These are phyloP conservation scores for Cynaeus angustus DNA, from an alignment of 2,888 invertebrate genomes.

Conservation along the genomic window DNA sequence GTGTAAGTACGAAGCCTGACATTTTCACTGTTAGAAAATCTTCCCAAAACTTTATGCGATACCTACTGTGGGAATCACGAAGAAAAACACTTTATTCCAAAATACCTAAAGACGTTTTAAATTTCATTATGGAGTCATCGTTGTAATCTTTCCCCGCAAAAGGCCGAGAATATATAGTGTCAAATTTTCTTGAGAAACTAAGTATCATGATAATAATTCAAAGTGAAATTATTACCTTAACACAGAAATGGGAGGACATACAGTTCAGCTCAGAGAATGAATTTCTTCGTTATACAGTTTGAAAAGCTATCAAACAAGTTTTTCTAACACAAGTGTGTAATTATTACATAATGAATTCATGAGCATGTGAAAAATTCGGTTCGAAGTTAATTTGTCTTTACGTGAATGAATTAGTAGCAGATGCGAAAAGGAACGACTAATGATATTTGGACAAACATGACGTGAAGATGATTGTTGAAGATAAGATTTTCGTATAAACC, in stretches of 20 bases:
- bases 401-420: conserved; percentile 10
- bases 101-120: too few relatives aligned
- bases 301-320: conserved; percentile 16
- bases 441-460: conserved; percentile 32
- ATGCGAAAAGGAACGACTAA: conserved; percentile 1
- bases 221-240: background rate
- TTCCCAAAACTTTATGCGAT: too few relatives aligned
- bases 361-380: conserved; percentile 24
- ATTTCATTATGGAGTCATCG: background rate
- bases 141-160: background rate
- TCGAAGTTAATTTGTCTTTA: conserved; percentile 10
- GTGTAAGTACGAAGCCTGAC: too few relatives aligned
- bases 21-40: too few relatives aligned
- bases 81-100: too few relatives aligned
- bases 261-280: background rate
- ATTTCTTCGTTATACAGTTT: background rate
- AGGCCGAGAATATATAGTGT: too few relatives aligned
- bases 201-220: conserved; percentile 12
- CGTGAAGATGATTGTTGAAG: conserved; percentile 30
- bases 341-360: conserved; percentile 26
- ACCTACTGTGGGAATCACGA: too few relatives aligned
- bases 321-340: conserved; percentile 6
- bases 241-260: conserved; percentile 5
- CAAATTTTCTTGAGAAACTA: too few relatives aligned
- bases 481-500: conserved; percentile 43